Conservation (phyloP, 2,113 vertebrate genomes). For the Puntigrus tetrazona region DNA sequence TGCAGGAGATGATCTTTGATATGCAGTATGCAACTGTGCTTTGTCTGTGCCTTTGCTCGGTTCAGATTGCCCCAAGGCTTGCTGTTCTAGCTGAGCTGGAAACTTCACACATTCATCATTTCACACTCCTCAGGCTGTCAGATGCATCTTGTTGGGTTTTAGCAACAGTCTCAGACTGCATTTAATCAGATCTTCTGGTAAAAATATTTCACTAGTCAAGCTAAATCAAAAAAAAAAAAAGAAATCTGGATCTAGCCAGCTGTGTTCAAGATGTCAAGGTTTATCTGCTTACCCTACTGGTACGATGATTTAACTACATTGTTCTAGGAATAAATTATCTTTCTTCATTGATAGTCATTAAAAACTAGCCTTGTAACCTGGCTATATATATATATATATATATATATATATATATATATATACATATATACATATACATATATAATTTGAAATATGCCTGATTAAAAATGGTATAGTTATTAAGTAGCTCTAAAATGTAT, state of each 20-base stretch:
- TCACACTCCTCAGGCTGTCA: slow-evolving; percentile 1
- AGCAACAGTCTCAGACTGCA: background rate
- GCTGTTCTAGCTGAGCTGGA: background rate
- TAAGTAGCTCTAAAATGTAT: background rate
- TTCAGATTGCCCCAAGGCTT: slow-evolving; percentile 32
- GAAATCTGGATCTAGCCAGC: background rate
- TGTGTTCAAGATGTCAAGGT: background rate
- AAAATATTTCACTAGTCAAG: background rate
- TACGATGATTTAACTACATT: background rate
- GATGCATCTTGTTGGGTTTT: slow-evolving; percentile 19
- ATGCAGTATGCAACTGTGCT: slow-evolving; percentile 8
- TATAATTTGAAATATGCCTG: background rate
- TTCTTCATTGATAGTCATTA: background rate
- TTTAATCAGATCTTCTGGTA: slow-evolving; percentile 19
- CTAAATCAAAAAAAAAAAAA: slow-evolving; percentile 26
- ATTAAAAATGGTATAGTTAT: background rate
- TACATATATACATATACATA: no score
- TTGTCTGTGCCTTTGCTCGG: slow-evolving; percentile 17
- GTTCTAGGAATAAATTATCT: background rate
- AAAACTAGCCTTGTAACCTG: background rate
- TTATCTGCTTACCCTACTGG: background rate
- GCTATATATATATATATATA: background rate
- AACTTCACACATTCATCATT: slow-evolving; percentile 34
- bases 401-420: no score
- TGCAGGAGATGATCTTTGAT: slow-evolving; percentile 33